Base-by-base conservation (phyloP, 2,797 vertebrate genomes). In the Enteromius mattozi region DNA sequence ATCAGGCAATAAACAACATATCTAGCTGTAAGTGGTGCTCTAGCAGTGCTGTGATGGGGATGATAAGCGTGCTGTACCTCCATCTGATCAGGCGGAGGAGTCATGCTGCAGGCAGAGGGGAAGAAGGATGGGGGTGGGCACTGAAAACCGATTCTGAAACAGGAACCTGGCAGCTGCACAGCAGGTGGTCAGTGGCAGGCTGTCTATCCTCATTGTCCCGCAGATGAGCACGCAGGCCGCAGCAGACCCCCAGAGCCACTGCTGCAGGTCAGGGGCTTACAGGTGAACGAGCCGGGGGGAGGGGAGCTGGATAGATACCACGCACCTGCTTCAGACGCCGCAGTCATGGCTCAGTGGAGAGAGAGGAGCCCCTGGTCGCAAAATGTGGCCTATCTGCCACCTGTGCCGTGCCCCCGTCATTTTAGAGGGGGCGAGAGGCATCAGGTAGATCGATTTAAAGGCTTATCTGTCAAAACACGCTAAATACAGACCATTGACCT, bases 101-200 rank as follows among this genome's bases (percentile, higher is more conserved):
- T 83, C 80, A 76, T 68, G 66, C 80, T 77, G 81, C 78, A 89
- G 85, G 71, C 85, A 80, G 82, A 84, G 80, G 24, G 74, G 61
- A 70, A 66, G 40, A 82, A 79, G 78, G 37, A 42, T 45, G 47
- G 51, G 59, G 86, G 81, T 59, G 82, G 69, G n/a, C 40, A 45
- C 78, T 89, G 91, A 93, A 93, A 92, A 89, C 87, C 13, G 88
- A 93, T 88, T 90, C 93, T 94, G 94, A 95, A 95, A 95, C 80
- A 89, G 88, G 92, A 95, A 92, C 92, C 94, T 91, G 91, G 91
- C 95, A 94, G 94, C 95, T 95, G 94, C 92, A 72, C 90, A 93
- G 94, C 95, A 95, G 94, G 94, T 95, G 94, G 93, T 90, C 90
- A 90, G 88, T 94, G 93, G 93, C 91, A 92, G 92, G 77, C 93